Conservation (phyloP, 2,797 vertebrate species). For the Falco rusticolus region DNA sequence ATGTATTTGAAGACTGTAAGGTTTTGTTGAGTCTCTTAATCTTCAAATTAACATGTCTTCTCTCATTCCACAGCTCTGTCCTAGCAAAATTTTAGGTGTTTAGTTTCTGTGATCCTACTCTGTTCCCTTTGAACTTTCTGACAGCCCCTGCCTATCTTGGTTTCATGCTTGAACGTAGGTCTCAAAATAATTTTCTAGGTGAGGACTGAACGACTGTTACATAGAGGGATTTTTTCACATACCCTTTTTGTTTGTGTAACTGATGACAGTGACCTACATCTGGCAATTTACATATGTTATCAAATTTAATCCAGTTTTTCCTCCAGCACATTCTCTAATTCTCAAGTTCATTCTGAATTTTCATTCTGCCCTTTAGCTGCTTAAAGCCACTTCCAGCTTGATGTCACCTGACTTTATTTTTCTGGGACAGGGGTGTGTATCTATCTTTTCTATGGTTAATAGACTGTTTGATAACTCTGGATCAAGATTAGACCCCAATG, state of each 20-base stretch:
- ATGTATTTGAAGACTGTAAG: neutral
- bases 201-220: neutral
- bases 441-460: neutral
- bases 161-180: neutral
- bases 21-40: neutral
- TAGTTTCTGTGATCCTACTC: neutral
- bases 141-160: neutral
- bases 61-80: neutral
- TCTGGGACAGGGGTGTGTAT: neutral
- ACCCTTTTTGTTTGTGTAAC: neutral
- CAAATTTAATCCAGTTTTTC: neutral
- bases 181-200: neutral
- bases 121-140: conserved; percentile 7
- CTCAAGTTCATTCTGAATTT: neutral
- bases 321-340: neutral
- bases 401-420: neutral
- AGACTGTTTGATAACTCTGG: neutral
- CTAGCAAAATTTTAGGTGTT: neutral
- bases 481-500: neutral
- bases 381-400: neutral
- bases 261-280: neutral
- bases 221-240: neutral
- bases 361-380: neutral
- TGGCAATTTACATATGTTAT: neutral
- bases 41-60: neutral